Evolutionary conservation across 2,888 invertebrate genomes (phyloP).

Genomic region (Agonopterix subpropinquella): DNA sequence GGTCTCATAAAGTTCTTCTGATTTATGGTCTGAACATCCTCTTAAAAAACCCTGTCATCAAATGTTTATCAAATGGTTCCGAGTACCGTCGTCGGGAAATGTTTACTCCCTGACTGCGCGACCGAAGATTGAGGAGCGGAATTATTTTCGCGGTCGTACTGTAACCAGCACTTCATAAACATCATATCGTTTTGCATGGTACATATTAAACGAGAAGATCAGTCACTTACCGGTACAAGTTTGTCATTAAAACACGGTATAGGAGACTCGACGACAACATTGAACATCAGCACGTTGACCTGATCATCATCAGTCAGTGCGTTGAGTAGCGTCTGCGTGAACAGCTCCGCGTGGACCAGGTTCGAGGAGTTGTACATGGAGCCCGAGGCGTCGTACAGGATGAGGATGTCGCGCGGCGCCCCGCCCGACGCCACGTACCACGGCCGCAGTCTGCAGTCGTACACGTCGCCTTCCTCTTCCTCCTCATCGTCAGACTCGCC

Average conservation of each 20-base stretch:
- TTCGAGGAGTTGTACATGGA: slow-evolving; percentile 63
- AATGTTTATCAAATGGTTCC: too few species aligned
- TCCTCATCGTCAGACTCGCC: slow-evolving; percentile 3
- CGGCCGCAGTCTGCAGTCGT: slow-evolving; percentile 61
- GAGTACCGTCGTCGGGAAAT: too few species aligned
- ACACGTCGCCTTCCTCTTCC: slow-evolving; percentile 38
- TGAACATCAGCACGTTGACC: slow-evolving; percentile 59
- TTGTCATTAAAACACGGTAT: slow-evolving; percentile 57
- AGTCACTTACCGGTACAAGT: slow-evolving; percentile 52
- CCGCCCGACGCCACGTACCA: slow-evolving; percentile 66
- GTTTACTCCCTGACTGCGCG: too few species aligned
- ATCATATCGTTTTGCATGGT: too few species aligned
- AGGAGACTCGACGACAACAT: slow-evolving; percentile 46
- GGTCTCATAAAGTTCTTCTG: too few species aligned
- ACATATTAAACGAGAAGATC: too few species aligned
- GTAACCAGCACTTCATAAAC: too few species aligned
- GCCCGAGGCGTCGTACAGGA: slow-evolving; percentile 60
- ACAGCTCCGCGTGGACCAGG: slow-evolving; percentile 42
- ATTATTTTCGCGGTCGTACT: too few species aligned
- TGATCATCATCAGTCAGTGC: slow-evolving; percentile 65
- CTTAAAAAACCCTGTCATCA: too few species aligned
- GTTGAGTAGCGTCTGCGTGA: slow-evolving; percentile 54
- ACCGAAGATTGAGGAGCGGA: too few species aligned
- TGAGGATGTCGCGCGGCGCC: slow-evolving; percentile 58
- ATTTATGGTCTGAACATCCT: too few species aligned